Percentiles rank a stretch among this genome's conserved stretches.
These are phyloP conservation scores for Dipodomys ordii DNA, from an alignment of 2,113 vertebrate species.

Conservation along the genomic window DNA sequence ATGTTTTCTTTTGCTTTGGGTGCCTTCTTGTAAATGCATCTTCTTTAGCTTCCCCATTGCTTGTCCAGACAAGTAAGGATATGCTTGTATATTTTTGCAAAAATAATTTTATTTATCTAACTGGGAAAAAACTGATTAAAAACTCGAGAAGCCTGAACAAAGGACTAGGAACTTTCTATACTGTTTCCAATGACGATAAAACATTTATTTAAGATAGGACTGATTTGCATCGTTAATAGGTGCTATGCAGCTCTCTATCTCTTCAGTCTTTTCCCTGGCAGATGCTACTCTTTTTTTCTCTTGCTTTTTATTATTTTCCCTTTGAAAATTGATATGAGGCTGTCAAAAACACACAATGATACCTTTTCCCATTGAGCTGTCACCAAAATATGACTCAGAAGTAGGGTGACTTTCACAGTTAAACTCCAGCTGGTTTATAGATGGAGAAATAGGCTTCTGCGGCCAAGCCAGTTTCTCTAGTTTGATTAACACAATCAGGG, in stretches of 20 bases:
- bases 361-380: not conserved
- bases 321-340: slow-evolving; percentile 17
- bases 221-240: not conserved
- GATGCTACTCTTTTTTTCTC: not conserved
- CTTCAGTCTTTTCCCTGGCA: not conserved
- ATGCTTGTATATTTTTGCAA: not conserved
- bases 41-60: not conserved
- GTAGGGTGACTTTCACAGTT: not conserved
- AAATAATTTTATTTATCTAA: slow-evolving; percentile 16
- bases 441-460: not conserved
- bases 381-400: slow-evolving; percentile 9
- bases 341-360: not conserved
- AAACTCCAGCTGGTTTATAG: not conserved
- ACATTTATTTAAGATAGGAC: not conserved
- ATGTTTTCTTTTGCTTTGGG: not conserved
- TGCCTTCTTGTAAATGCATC: not conserved
- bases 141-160: not conserved
- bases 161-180: not conserved
- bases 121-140: not conserved
- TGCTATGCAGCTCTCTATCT: not conserved
- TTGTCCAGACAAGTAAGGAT: not conserved
- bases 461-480: not conserved
- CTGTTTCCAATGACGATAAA: not conserved
- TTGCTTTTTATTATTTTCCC: not conserved
- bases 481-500: slow-evolving; percentile 54